Evolutionary conservation across 2,113 vertebrate genomes (phyloP), one percentile per base, ranked within the genome.

Genomic region (Chaetodon auriga): DNA sequence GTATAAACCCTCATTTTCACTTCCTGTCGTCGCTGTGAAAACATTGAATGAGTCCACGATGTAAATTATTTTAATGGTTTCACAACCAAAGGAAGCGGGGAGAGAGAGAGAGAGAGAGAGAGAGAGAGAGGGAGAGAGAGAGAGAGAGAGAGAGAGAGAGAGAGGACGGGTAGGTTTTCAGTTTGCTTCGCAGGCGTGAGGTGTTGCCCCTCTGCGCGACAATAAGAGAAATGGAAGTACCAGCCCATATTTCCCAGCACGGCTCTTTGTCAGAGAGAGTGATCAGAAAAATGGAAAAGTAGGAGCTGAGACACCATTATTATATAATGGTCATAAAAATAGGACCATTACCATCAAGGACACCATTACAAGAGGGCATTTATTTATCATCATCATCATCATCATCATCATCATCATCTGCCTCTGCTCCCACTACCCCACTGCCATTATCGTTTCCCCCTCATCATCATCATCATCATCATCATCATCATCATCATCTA

Each of bases 331-430:
- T 94, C 92, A 91, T 95, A 94, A 95, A 94, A 93, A 94, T 91
- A 92, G 86, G 81, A 85, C 93, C 85, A 95, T 94, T 92, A 95
- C 92, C 95, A 95, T 96, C 94, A 95, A 94, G 94, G 93, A 94
- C 90, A 93, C 91, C 93, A 95, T 95, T 95, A 94, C 78, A 87
- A 90, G 87, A 92, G 87, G 92, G 90, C 94, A 93, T 94, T 93
- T 94, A 94, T 93, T 93, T 80, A 92, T 95, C 93, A 95, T 95
- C 93, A 94, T 94, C 92, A 93, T 93, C 93, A 95, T 94, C 93
- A 94, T 92, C 92, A 94, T 94, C 88, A 91, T 94, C 93, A 94
- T 92, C 92, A 94, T 93, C 92, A 93, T 92, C 88, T 89, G 85
- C 86, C 89, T 92, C 87, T 80, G 87, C 92, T 90, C 81, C 82